Evolutionary conservation across 1,140 invertebrate species (phyloP), one percentile per base, ranked within the genome.

Genomic region (Cryptotermes secundus): DNA sequence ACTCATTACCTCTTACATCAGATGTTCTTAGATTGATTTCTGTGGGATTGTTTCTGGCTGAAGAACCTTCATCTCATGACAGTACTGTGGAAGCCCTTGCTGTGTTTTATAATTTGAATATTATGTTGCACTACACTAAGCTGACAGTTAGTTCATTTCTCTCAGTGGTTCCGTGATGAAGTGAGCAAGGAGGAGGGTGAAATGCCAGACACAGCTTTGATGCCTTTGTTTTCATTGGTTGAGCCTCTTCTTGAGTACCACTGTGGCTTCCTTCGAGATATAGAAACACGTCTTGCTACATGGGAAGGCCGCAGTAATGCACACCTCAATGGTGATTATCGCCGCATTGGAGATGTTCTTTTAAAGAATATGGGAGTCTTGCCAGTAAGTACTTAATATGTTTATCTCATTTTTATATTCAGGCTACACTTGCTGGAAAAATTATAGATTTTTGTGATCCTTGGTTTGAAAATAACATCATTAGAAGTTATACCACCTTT

Each of bases 141-240:
- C 84, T 88, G 83, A 86, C 12, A 12, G 38, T 6, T 12, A 38
- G n/a, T 38, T 38, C 38, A 6, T 38, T 38, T 38, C 38, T 90
- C 91, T 81, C 88, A 95, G 94, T 95, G 94, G 93, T 93, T 95
- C 85, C 89, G 93, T 81, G 93, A 95, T 86, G 94, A 94, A 87
- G 89, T 95, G 16, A 91, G 90, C 35, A 90, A 90, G 53, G 92
- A 93, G 82, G 92, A 93, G 86, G 90, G 92, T n/a, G 90, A 91
- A 38, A 89, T 92, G 85, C 92, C 92, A 83, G 90, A 91, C 42
- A 91, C 92, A 85, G 87, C 88, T 36, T 86, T 92, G 7, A 88
- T 89, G 14, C 87, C 90, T 6, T 88, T 95, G 6, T 93, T 95
- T 85, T 89, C 88, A 72, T 87, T 92, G 38, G 89, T 95, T 34